Evolutionary conservation across 2,797 vertebrate genomes (phyloP), one percentile per base, ranked within the genome.

Genomic region (Rousettus madagascariensis): DNA sequence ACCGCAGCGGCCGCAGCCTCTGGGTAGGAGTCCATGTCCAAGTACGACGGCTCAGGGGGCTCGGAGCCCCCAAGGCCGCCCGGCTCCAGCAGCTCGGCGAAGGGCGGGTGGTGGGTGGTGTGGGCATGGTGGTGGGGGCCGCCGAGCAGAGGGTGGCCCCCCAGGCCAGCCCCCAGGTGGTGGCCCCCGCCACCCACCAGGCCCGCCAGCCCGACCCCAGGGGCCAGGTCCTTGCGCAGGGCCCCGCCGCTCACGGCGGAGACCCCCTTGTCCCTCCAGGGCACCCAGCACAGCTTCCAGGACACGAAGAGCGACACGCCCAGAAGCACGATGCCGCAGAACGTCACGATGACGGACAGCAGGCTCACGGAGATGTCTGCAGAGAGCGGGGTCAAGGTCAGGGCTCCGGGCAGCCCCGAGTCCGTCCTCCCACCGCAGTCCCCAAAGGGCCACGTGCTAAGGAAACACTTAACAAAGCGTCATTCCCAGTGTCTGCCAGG

Each of bases 281-380:
- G 99, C 97, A 99, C 98, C 99, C 99, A 99, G 98, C 99, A 99
- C 59, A 99, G 98, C 98, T 99, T 99, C 99, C 99, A 99, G 65
- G 99, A 99, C 95, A 99, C 99, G n/a, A 99, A 99, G 96, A 99
- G 99, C 24, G 99, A 99, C 91, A 99, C 99, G 3, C 99, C 99
- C 92, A 99, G 98, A 55, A 99, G 99, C 84, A 99, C 99, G 77
- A 99, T 99, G 95, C 99, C 99, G 13, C 99, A 99, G 98, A 99
- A 99, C 0, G 99, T 99, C 97, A 99, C 99, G 26, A 99, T 99
- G 97, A 99, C 99, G 0, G 99, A 99, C 92, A 99, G 98, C 94
- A 99, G 99, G 33, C 99, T 99, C 97, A 99, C 99, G 1, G 99
- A 99, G 98, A 99, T 99, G 97, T 99, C 99, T 99, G 96, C 17